phyloP scores from a whole-genome alignment of 2,113 vertebrate species.

The Alaudala cheleensis region DNA sequence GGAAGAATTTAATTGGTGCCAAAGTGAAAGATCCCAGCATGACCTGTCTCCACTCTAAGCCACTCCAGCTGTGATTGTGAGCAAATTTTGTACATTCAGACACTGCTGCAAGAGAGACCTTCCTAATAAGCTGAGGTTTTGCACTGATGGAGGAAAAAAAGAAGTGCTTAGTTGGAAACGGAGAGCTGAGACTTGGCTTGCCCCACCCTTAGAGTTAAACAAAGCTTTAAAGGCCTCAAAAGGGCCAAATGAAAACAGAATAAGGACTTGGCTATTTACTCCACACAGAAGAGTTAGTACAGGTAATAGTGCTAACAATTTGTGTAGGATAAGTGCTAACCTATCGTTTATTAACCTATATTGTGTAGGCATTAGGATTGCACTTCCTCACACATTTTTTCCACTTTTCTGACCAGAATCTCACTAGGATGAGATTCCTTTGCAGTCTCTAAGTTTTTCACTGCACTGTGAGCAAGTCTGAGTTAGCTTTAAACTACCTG shows the following conservation, averaged over 20 bases:
- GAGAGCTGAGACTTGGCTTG: background rate
- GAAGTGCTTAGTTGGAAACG: background rate
- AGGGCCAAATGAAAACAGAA: background rate
- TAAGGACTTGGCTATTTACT: background rate
- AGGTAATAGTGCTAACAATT: background rate
- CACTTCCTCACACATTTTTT: background rate
- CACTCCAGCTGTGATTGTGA: conserved; percentile 32
- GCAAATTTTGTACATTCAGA: conserved; percentile 39
- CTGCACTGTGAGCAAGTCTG: background rate
- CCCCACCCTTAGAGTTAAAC: background rate
- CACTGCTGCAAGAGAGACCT: conserved; percentile 12
- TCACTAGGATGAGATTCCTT: background rate
- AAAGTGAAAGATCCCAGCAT: conserved; percentile 54
- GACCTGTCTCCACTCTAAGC: conserved; percentile 34
- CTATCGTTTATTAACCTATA: background rate
- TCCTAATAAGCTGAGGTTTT: conserved; percentile 46
- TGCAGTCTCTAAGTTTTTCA: background rate
- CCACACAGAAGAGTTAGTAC: background rate
- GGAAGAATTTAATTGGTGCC: conserved; percentile 55
- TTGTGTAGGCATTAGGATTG: background rate
- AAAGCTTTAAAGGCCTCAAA: background rate
- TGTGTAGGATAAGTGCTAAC: background rate
- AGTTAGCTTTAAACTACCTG: background rate
- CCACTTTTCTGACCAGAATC: background rate
- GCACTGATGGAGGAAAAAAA: background rate